Base-by-base conservation (phyloP, 1,140 invertebrate species). In the Camponotus pennsylvanicus region DNA sequence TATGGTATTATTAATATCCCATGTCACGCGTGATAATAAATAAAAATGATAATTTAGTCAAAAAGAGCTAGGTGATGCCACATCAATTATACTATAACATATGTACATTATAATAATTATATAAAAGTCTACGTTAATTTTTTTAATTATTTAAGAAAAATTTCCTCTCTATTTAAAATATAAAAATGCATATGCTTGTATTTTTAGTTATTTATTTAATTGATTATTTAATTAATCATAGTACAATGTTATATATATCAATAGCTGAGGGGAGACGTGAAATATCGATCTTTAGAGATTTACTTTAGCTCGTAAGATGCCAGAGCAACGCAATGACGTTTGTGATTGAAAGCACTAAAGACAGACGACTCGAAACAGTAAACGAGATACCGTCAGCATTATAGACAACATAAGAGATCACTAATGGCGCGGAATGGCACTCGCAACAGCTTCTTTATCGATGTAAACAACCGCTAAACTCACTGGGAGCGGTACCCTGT, bases 361-460 rank as follows among this genome's bases (percentile, higher is more conserved):
- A 61, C 52, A 15, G 11, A 70, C 13, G 21, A 27, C 37, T 70
- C 27, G 11, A 27, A 37, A 37, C 32, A 21, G 34, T 80, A 59
- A 83, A 42, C 55, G 32, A 70, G 57, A 84, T 69, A 75, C 42
- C 59, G n/a, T 61, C 2, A 45, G 77, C 67, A n/a, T 69, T 79
- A 57, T 80, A 85, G 87, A 86, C 86, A 90, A 91, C 86, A 88
- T 89, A 91, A 84, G 85, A 89, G 91, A 90, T 89, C 87, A 86
- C 91, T 92, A 93, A 91, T 93, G 92, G 92, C 86, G 76, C 90
- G 89, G 88, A 92, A 90, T 93, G 92, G 91, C 88, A 93, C 88
- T 91, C 78, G 87, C 79, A 92, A 91, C 89, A 94, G 91, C 90
- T 94, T 94, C 89, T 94, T 94, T 93, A 94, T 95, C 92, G 92